Evolutionary conservation across 2,113 vertebrate species (phyloP).

Genomic region (Lethenteron camtschaticum): DNA sequence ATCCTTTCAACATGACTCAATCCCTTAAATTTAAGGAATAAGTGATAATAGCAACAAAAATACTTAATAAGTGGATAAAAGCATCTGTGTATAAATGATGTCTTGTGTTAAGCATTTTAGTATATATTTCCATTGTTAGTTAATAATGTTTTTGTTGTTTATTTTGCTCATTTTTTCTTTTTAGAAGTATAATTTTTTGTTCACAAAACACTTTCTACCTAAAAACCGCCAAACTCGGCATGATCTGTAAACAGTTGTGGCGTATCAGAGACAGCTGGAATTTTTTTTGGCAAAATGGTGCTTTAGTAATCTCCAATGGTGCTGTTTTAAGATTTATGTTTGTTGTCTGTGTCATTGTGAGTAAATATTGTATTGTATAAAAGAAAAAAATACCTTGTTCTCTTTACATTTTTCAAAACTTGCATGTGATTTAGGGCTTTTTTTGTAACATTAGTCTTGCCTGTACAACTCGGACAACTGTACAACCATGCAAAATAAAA

Average conservation of each 20-base stretch:
- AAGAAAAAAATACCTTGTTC: conserved; percentile 20
- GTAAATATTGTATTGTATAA: conserved; percentile 68
- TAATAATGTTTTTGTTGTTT: neutral
- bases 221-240: neutral
- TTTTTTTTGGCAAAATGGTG: neutral
- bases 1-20: too few relatives aligned
- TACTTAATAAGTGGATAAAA: too few relatives aligned
- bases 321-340: conserved; percentile 5
- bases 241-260: neutral
- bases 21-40: too few relatives aligned
- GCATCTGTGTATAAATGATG: too few relatives aligned
- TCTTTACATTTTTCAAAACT: conserved; percentile 42
- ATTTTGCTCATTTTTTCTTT: neutral
- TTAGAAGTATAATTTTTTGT: neutral
- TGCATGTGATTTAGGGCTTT: conserved; percentile 24
- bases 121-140: neutral
- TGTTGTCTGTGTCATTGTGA: conserved; percentile 71
- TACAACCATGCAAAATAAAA: too few relatives aligned
- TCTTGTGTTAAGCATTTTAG: too few relatives aligned
- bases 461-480: too few relatives aligned
- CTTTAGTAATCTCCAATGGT: neutral
- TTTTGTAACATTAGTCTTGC: too few relatives aligned
- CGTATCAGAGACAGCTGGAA: neutral
- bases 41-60: too few relatives aligned
- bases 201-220: neutral